Evolutionary conservation across 2,888 invertebrate species (phyloP).

Genomic region (Doris montereyensis): DNA sequence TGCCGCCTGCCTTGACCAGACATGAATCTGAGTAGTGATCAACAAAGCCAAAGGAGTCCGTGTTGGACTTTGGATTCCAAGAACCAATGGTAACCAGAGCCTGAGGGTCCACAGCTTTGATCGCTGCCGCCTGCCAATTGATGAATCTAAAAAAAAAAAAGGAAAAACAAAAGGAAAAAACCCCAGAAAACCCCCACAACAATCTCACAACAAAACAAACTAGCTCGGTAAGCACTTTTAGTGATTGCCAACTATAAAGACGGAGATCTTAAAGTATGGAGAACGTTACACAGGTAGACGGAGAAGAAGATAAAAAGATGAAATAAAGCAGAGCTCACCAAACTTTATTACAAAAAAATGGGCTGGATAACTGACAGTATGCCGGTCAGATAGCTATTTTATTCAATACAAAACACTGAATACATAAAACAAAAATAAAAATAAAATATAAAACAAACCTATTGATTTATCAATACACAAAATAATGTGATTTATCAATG

Average conservation of each 20-base stretch:
- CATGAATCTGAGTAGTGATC: slow-evolving; percentile 54
- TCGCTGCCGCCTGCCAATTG: slow-evolving; percentile 57
- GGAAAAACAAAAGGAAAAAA: no score
- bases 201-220: no score
- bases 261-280: neutral
- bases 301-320: neutral
- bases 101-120: slow-evolving; percentile 48
- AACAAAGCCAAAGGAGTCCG: slow-evolving; percentile 44
- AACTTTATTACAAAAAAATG: no score
- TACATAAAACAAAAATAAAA: no score
- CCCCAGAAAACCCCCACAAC: no score
- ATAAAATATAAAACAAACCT: no score
- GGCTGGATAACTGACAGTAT: no score
- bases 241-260: neutral
- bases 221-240: neutral
- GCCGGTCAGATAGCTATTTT: no score
- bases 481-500: no score
- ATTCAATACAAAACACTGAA: no score
- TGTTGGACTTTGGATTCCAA: slow-evolving; percentile 51
- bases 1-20: slow-evolving; percentile 24
- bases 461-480: no score
- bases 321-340: slow-evolving; percentile 9
- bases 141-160: slow-evolving; percentile 47
- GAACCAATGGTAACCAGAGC: slow-evolving; percentile 52
- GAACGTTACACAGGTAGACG: neutral